phyloP scores from a whole-genome alignment of 2,888 invertebrate genomes.

The Argyresthia albistria region DNA sequence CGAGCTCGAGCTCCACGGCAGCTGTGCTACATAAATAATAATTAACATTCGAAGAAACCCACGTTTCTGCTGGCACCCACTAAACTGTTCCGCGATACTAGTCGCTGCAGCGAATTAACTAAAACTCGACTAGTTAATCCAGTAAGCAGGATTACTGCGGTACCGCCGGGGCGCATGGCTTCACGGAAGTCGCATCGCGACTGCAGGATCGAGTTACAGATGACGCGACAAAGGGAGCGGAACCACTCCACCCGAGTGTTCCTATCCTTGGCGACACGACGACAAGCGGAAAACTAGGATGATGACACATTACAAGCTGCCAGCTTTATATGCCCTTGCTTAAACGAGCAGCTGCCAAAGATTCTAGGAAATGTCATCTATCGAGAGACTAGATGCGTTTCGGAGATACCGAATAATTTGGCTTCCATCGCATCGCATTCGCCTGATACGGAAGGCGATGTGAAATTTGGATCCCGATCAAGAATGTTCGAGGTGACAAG shows the following conservation, averaged over 20 bases:
- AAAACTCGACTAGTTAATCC: conserved; percentile 1
- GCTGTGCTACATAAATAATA: conserved; percentile 71
- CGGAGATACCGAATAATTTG: conserved; percentile 16
- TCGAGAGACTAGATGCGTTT: too few species aligned
- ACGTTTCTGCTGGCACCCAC: not conserved
- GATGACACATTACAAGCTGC: not conserved
- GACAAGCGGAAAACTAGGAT: not conserved
- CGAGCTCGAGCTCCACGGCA: conserved; percentile 61
- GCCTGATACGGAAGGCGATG: conserved; percentile 45
- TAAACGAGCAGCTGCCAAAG: too few species aligned
- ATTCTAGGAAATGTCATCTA: too few species aligned
- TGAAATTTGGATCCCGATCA: conserved; percentile 56
- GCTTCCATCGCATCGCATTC: conserved; percentile 40
- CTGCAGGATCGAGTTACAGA: conserved; percentile 49
- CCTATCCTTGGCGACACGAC: conserved; percentile 20
- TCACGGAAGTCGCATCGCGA: conserved; percentile 56
- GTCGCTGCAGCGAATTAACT: too few species aligned
- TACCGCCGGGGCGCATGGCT: conserved; percentile 43
- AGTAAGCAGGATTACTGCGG: conserved; percentile 33
- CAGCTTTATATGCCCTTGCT: too few species aligned
- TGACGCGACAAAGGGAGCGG: conserved; percentile 50
- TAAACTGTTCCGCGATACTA: not conserved
- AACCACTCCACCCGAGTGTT: conserved; percentile 49
- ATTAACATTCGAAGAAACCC: conserved; percentile 40
- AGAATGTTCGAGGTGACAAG: conserved; percentile 29